Percentiles rank a stretch among this genome's conserved stretches.
Conservation (phyloP, 2,113 vertebrate genomes). For the Macroglossus sobrinus region DNA sequence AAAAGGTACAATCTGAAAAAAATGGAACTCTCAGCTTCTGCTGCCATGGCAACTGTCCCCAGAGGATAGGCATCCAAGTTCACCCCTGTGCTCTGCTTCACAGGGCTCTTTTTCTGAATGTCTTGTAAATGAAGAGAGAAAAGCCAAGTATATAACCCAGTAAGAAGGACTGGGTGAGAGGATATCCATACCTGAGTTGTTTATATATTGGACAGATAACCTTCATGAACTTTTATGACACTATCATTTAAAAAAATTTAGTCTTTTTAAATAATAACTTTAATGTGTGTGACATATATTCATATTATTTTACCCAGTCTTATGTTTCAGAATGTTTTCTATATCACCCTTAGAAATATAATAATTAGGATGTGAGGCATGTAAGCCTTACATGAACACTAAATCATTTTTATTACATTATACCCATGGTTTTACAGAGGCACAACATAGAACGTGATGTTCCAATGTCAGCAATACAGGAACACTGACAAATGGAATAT, state of each 20-base stretch:
- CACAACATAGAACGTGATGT: not conserved
- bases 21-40: constrained; percentile 68
- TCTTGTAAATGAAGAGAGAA: constrained; percentile 9
- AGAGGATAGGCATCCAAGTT: constrained; percentile 66
- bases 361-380: not conserved
- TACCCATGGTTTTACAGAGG: not conserved
- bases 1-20: constrained; percentile 71
- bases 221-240: not conserved
- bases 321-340: constrained; percentile 25
- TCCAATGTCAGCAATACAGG: not conserved
- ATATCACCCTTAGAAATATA: not conserved
- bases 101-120: constrained; percentile 53
- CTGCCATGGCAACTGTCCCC: constrained; percentile 78
- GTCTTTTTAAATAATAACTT: not conserved
- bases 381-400: constrained; percentile 1
- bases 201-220: not conserved
- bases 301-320: not conserved
- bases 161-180: not conserved
- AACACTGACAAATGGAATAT: not conserved
- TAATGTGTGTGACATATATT: not conserved
- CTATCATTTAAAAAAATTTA: not conserved
- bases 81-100: constrained; percentile 56
- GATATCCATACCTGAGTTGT: not conserved
- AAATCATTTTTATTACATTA: not conserved
- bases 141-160: not conserved